phyloP scores from a whole-genome alignment of 1,140 invertebrate species.

The Nylanderia fulva region DNA sequence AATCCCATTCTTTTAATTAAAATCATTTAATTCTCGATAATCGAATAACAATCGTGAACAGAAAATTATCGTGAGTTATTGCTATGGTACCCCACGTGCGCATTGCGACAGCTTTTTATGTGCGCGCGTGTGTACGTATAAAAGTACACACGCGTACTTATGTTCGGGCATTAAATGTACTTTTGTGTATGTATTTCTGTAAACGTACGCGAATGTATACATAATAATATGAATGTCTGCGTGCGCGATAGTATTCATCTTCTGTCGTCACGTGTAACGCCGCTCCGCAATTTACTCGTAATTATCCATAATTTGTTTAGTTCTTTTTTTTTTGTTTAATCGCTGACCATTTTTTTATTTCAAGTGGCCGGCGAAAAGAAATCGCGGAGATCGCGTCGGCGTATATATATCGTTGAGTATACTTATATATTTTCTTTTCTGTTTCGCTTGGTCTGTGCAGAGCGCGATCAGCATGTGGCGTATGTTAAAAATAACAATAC shows the following conservation, averaged over 20 bases:
- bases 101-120: constrained; percentile 47
- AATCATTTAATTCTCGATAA: constrained; percentile 6
- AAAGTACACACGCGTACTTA: constrained; percentile 48
- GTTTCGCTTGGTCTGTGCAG: constrained; percentile 56
- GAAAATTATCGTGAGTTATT: constrained; percentile 24
- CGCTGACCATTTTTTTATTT: neutral
- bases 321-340: constrained; percentile 27
- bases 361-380: neutral
- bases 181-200: constrained; percentile 60
- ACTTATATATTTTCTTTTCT: constrained; percentile 56
- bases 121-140: constrained; percentile 35
- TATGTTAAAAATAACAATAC: constrained; percentile 75
- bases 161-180: constrained; percentile 69
- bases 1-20: constrained; percentile 30
- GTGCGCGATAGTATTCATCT: constrained; percentile 63
- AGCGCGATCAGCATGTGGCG: constrained; percentile 71
- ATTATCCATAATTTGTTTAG: constrained; percentile 30
- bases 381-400: constrained; percentile 23
- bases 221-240: constrained; percentile 65
- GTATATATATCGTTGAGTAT: constrained; percentile 34
- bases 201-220: constrained; percentile 58
- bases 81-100: constrained; percentile 24
- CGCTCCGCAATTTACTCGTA: constrained; percentile 20
- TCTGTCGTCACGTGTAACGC: constrained; percentile 54
- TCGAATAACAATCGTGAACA: constrained; percentile 21